Evolutionary conservation across 2,797 vertebrate species (phyloP), one percentile per base, ranked within the genome.

Genomic region (Danio choprae): DNA sequence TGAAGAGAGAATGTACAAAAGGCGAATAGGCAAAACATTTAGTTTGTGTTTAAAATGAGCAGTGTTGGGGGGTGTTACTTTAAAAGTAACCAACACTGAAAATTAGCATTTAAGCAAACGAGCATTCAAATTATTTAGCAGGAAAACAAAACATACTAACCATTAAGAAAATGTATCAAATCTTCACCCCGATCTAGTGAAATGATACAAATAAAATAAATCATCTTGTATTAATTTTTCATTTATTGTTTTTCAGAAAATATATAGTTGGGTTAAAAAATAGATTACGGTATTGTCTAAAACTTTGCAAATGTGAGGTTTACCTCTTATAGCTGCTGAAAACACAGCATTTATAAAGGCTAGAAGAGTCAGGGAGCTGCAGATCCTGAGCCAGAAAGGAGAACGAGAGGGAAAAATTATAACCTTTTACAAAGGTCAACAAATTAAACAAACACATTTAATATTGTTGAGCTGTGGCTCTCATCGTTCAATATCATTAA

Each of bases 251-350:
- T n/a, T n/a, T n/a, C n/a, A 38, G 5, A 13, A 51, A 69, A 40
- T 7, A 51, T n/a, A 11, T 51, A 0, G 11, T 38, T 50, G 43
- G 9, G 46, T 6, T n/a, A 46, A 64, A 64, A 16, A 15, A 20
- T 20, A 22, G 4, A 50, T 16, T 15, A 46, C 11, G 7, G 15
- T 67, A 65, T 46, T 3, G 43, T 29, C 1, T 16, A 16, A 65
- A 46, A 22, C 6, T 12, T 20, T 6, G 29, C 20, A 40, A 55
- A 44, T 22, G 72, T 29, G 5, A 62, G 3, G 4, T 11, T 85
- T 88, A 94, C 93, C 92, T 92, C 82, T 89, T 50, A 89, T 18
- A 67, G 87, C 84, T 36, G 86, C 84, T 68, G 90, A 79, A 63
- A 63, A 48, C 46, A 86, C 89, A 41, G 77, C 71, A 41, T 85